A percentile compares a stretch with the other conserved stretches of the same genome.
These are phyloP conservation scores for Hypsopygia costalis DNA, from an alignment of 2,888 invertebrate species.

Conservation along the genomic window DNA sequence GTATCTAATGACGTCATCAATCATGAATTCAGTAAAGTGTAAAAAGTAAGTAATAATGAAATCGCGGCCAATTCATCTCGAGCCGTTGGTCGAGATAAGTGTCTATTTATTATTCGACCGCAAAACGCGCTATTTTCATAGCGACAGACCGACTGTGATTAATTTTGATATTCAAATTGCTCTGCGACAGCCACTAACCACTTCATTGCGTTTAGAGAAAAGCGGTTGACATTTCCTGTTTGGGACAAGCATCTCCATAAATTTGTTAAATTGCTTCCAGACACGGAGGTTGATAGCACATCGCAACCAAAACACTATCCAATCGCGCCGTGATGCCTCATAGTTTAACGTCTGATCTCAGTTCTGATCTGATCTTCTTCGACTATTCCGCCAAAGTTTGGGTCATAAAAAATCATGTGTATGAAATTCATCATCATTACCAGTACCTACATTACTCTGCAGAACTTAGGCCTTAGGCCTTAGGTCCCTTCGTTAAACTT, in stretches of 20 bases:
- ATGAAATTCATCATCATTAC: too few relatives aligned
- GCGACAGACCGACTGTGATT: constrained; percentile 50
- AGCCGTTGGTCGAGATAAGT: constrained; percentile 23
- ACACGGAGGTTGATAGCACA: too few relatives aligned
- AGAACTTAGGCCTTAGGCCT: too few relatives aligned
- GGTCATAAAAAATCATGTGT: too few relatives aligned
- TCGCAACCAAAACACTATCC: too few relatives aligned
- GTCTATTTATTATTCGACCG: constrained; percentile 49
- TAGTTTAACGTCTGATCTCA: too few relatives aligned
- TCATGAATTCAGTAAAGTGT: constrained; percentile 37
- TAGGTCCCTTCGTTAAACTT: too few relatives aligned
- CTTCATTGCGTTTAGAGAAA: constrained; percentile 17
- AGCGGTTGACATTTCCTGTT: constrained; percentile 1
- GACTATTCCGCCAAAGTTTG: too few relatives aligned
- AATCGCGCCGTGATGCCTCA: too few relatives aligned
- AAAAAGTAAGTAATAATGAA: constrained; percentile 43
- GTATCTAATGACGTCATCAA: constrained; percentile 36
- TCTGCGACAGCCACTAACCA: constrained; percentile 18
- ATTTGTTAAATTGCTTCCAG: too few relatives aligned
- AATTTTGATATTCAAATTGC: constrained; percentile 57
- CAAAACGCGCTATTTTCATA: constrained; percentile 41
- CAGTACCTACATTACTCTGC: too few relatives aligned
- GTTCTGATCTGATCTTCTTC: too few relatives aligned
- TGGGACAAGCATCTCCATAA: not conserved
- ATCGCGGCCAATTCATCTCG: constrained; percentile 48